Base-by-base conservation (phyloP, 2,888 invertebrate species). In the Nomada goodeniana region DNA sequence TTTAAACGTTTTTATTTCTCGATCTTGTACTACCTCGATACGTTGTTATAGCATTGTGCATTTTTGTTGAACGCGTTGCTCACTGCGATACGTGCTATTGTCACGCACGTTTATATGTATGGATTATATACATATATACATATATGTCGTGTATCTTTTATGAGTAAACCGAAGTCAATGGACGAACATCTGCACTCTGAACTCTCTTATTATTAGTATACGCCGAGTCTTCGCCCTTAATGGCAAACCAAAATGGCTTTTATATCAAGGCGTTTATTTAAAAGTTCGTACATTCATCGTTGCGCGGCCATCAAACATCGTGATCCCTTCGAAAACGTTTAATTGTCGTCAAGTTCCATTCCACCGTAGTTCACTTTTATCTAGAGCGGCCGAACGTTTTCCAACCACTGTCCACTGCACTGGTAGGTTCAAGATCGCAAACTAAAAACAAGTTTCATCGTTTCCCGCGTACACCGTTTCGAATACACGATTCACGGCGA, bases 241-340 rank as follows among this genome's bases (percentile, higher is more conserved):
- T 15, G 15, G 11, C 29, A 10, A 26, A 13, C 10, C 3, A 18
- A 36, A 15, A 18, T 52, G 18, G 4, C 11, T 26, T 75, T 75
- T 76, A 60, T 77, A 79, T 63, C 47, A 75, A 86, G 80, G 85
- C 52, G 55, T 86, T 86, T 86, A 86, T 86, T 86, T 83, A 60
- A 86, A 86, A 76, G 71, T 76, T 60, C 68, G 29, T 78, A 59
- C 68, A 78, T 68, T 50, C 42, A 76, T 76, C 53, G 52, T 67
- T 71, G 74, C 50, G 52, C 74, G 26, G 61, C 73, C 82, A 80
- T 60, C 83, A 86, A 83, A 84, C 74, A 78, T 84, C 65, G 83
- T 57, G 42, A 70, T 55, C 65, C 64, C 20, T 55, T 36, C 50
- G 50, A 36, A 44, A 10, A 42, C 44, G 57, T n/a, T n/a, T 36